A percentile compares a stretch with the other conserved stretches of the same genome.
phyloP scores from a whole-genome alignment of 2,888 invertebrate genomes.

The Sussaba pulchella region DNA sequence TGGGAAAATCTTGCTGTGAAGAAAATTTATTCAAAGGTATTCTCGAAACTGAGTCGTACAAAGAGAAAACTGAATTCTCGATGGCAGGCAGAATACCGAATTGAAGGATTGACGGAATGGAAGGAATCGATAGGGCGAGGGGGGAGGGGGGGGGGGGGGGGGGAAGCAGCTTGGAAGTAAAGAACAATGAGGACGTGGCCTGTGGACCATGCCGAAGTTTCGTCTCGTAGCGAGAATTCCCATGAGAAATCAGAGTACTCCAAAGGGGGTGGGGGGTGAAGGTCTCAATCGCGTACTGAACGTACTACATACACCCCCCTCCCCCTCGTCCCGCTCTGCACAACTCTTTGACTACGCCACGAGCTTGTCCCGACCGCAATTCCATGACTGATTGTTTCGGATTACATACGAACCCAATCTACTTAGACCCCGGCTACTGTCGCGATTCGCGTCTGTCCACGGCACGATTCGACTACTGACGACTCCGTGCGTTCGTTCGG shows the following conservation, averaged over 20 bases:
- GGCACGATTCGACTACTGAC: constrained; percentile 10
- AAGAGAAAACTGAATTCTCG: too few relatives aligned
- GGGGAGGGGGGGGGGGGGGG: background rate
- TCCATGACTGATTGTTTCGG: constrained; percentile 35
- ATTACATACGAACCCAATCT: constrained; percentile 32
- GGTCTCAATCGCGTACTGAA: constrained; percentile 27
- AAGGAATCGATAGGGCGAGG: background rate
- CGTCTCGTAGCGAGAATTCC: constrained; percentile 37
- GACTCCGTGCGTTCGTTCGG: background rate
- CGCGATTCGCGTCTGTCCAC: constrained; percentile 18
- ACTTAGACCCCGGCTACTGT: constrained; percentile 24
- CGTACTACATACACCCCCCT: background rate
- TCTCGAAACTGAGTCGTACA: too few relatives aligned
- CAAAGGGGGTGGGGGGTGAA: constrained; percentile 1
- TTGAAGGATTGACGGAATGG: background rate
- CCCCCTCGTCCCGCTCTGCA: background rate
- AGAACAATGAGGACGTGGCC: background rate
- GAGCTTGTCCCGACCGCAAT: constrained; percentile 2
- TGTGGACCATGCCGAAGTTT: constrained; percentile 8
- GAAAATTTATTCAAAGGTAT: too few relatives aligned
- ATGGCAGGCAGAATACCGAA: too few relatives aligned
- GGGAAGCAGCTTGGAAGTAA: background rate
- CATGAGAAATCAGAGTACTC: constrained; percentile 39
- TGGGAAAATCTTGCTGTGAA: too few relatives aligned
- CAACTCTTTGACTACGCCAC: constrained; percentile 21